Evolutionary conservation across 2,888 invertebrate species (phyloP), one percentile per base, ranked within the genome.

Genomic region (Chalcis sispes): DNA sequence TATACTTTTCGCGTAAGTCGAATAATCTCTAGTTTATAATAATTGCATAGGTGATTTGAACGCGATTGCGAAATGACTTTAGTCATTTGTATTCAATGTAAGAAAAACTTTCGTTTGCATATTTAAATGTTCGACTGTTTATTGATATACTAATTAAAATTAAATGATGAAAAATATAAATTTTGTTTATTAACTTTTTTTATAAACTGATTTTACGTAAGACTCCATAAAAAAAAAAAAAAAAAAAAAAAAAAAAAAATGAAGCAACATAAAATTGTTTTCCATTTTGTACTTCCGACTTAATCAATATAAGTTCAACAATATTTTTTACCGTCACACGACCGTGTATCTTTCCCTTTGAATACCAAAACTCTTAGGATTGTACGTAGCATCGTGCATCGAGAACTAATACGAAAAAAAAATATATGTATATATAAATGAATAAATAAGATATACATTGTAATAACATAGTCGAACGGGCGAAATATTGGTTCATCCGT

Each of bases 261-360:
- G 4, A 42, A 52, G 15, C 32, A 56, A 58, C 10, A 36, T 4
- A 32, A 25, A 46, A 46, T 64, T 72, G 36, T 42, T 64, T 58
- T 46, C 40, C 25, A 72, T 50, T 66, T 67, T 46, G n/a, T 48
- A 69, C 58, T 69, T 69, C 58, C 32, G 29, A 62, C 8, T 20
- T 67, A 54, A 67, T 52, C 67, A 15, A 64, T 8, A 62, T 56
- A 64, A 56, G 52, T 70, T 70, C 1, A 18, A 48, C 48, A 8
- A 48, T 58, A 46, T 64, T 62, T 69, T 69, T 46, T 66, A 66
- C 15, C 20, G 50, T 36, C 32, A 56, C 25, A 56, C 7, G 50
- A 66, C 58, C 40, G 42, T 69, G 48, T 18, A 56, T 83, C 84
- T 85, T 85, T 85, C 83, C 83, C 84, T 85, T 84, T 81, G 71